These are phyloP conservation scores for Beris morrisii DNA, from an alignment of 2,888 invertebrate genomes.

Conservation along the genomic window DNA sequence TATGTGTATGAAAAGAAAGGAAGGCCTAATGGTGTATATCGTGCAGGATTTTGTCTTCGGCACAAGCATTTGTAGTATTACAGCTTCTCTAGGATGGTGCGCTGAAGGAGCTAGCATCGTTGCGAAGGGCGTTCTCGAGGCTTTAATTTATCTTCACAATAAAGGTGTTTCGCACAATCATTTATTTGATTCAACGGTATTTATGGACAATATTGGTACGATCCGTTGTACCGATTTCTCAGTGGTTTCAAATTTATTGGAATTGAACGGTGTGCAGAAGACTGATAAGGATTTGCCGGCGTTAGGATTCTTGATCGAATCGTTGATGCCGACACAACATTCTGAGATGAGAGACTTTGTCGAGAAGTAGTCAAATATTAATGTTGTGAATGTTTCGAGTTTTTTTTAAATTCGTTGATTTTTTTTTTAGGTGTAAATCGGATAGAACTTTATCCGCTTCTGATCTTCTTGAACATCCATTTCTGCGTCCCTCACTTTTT, in stretches of 20 bases:
- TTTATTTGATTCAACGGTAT: constrained; percentile 73
- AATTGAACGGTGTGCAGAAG: constrained; percentile 50
- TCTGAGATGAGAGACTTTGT: constrained; percentile 55
- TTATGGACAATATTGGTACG: constrained; percentile 67
- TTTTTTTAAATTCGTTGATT: background rate
- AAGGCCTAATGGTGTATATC: constrained; percentile 66
- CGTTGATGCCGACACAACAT: constrained; percentile 50
- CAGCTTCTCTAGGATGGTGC: constrained; percentile 53
- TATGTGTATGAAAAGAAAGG: constrained; percentile 64
- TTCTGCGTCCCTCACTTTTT: constrained; percentile 62
- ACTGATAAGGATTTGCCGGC: constrained; percentile 52
- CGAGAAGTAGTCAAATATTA: constrained; percentile 47
- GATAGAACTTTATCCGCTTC: constrained; percentile 68
- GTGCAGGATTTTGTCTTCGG: constrained; percentile 68
- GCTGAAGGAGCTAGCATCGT: constrained; percentile 59
- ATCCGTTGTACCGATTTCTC: constrained; percentile 54
- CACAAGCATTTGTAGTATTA: constrained; percentile 52
- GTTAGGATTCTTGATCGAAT: constrained; percentile 53
- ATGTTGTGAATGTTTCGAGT: background rate
- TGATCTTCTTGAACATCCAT: constrained; percentile 76
- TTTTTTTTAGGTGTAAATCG: constrained; percentile 49
- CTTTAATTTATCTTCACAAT: constrained; percentile 76
- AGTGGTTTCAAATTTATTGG: constrained; percentile 50
- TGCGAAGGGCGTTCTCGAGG: constrained; percentile 72
- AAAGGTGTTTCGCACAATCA: constrained; percentile 82